Percentiles rank a stretch among this genome's conserved stretches.
These are phyloP conservation scores for Leucoptera coffeella DNA, from an alignment of 2,888 invertebrate species.

Conservation along the genomic window DNA sequence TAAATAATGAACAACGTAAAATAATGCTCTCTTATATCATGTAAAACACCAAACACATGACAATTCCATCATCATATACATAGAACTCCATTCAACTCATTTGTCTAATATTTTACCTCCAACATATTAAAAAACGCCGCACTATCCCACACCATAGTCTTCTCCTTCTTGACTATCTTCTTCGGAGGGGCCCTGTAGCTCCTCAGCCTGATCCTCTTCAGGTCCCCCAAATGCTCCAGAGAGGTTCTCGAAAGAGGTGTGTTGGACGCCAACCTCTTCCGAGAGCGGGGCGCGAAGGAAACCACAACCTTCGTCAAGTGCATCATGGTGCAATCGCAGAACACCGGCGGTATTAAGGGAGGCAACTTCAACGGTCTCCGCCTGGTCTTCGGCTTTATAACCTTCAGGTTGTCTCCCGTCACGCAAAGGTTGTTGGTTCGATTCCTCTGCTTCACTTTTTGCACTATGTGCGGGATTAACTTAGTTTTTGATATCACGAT, in stretches of 20 bases:
- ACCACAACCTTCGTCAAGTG: conserved; percentile 32
- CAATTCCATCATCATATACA: too few species aligned
- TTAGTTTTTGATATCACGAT: conserved; percentile 33
- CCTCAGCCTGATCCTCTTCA: conserved; percentile 28
- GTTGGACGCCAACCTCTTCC: conserved; percentile 26
- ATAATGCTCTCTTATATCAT: too few species aligned
- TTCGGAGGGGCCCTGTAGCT: conserved; percentile 14
- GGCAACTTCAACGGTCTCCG: conserved; percentile 16
- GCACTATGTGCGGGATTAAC: conserved; percentile 20
- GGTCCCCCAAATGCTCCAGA: conserved; percentile 20
- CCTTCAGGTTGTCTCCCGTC: conserved; percentile 17
- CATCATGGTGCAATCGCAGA: conserved; percentile 27
- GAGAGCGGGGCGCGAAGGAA: conserved; percentile 22
- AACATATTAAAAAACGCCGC: conserved; percentile 36
- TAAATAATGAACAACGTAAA: too few species aligned
- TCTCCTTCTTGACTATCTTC: conserved; percentile 17
- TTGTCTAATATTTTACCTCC: conserved; percentile 31
- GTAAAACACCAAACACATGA: too few species aligned
- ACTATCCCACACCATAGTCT: conserved; percentile 16
- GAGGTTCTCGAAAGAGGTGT: conserved; percentile 27
- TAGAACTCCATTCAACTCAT: too few species aligned
- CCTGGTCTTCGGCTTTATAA: conserved; percentile 15
- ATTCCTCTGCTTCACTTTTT: conserved; percentile 14
- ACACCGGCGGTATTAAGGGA: conserved; percentile 9
- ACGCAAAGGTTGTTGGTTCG: conserved; percentile 14